Evolutionary conservation across 2,888 invertebrate species (phyloP).

Genomic region (Cenopis cana): DNA sequence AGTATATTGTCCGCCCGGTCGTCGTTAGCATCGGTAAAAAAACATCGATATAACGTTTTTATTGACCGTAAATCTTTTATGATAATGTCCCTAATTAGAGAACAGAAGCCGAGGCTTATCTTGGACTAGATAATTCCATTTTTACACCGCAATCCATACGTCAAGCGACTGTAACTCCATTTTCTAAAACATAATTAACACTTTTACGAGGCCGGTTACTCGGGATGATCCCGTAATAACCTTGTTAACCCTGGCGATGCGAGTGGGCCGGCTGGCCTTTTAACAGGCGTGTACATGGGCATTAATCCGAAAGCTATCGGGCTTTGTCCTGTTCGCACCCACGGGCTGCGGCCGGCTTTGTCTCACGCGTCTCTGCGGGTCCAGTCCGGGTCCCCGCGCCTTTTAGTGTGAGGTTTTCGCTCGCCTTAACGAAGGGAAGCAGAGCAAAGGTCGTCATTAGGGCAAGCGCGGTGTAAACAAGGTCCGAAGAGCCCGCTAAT

Average conservation of each 20-base stretch:
- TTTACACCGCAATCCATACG: slow-evolving; percentile 57
- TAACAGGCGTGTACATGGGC: slow-evolving; percentile 83
- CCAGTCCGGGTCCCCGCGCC: slow-evolving; percentile 78
- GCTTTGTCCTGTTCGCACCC: slow-evolving; percentile 76
- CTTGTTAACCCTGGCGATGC: slow-evolving; percentile 84
- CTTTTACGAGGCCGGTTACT: slow-evolving; percentile 82
- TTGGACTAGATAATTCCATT: slow-evolving; percentile 45
- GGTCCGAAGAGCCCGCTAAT: slow-evolving; percentile 85
- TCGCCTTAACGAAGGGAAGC: slow-evolving; percentile 86
- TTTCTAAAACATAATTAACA: slow-evolving; percentile 82
- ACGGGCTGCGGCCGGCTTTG: slow-evolving; percentile 61
- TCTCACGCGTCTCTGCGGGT: slow-evolving; percentile 76
- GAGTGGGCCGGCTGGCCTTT: slow-evolving; percentile 81
- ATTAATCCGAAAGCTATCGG: slow-evolving; percentile 84
- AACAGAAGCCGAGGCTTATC: slow-evolving; percentile 37
- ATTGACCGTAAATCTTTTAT: slow-evolving; percentile 45
- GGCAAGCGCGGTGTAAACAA: slow-evolving; percentile 85
- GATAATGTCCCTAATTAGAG: slow-evolving; percentile 44
- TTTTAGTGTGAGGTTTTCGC: slow-evolving; percentile 85
- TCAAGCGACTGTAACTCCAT: slow-evolving; percentile 70
- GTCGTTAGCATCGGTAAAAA: slow-evolving; percentile 55
- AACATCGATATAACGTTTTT: slow-evolving; percentile 47
- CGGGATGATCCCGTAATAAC: slow-evolving; percentile 84
- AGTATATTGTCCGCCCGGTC: slow-evolving; percentile 58
- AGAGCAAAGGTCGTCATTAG: slow-evolving; percentile 86